Evolutionary conservation across 2,888 invertebrate genomes (phyloP), one percentile per base, ranked within the genome.

Genomic region (Tupiocoris notatus): DNA sequence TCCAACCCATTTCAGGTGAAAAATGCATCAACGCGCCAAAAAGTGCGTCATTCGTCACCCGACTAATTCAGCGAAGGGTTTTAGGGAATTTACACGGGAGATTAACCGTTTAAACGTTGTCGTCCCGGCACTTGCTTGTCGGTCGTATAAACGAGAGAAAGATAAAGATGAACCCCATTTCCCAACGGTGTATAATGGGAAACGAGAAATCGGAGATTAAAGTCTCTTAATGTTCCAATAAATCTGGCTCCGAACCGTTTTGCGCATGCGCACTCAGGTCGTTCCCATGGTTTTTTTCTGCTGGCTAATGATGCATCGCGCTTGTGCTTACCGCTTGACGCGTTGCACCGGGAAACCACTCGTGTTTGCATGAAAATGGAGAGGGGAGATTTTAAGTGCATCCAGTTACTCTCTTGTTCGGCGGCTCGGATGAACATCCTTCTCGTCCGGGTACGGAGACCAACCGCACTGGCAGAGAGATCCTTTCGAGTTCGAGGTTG

Each of bases 351-450:
- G 65, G 39, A 20, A 65, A 39, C n/a, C 65, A 65, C 65, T 65
- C 65, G 65, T 39, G 39, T 39, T 39, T 12, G n/a, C n/a, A n/a
- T n/a, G n/a, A n/a, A n/a, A n/a, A n/a, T n/a, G 39, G 12, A 12
- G 12, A 39, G 12, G 39, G 39, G 39, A 39, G 3, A 39, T 3
- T 39, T 39, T 65, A 65, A 65, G 65, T 65, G 65, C 65, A 39
- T 65, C 65, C 65, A 65, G 65, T 65, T 39, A 65, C 65, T 65
- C 54, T 20, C 54, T 65, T 20, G 25, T 39, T 39, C n/a, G 65
- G 39, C 20, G 39, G 20, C 65, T 20, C 25, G 39, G 20, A 39
- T 20, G 65, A 39, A 65, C 20, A 39, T 39, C 39, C 25, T n/a
- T n/a, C n/a, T n/a, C n/a, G n/a, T n/a, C n/a, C n/a, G n/a, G n/a